These are phyloP conservation scores for Meloidogyne hapla DNA, from an alignment of 1,140 invertebrate genomes.

Conservation along the genomic window DNA sequence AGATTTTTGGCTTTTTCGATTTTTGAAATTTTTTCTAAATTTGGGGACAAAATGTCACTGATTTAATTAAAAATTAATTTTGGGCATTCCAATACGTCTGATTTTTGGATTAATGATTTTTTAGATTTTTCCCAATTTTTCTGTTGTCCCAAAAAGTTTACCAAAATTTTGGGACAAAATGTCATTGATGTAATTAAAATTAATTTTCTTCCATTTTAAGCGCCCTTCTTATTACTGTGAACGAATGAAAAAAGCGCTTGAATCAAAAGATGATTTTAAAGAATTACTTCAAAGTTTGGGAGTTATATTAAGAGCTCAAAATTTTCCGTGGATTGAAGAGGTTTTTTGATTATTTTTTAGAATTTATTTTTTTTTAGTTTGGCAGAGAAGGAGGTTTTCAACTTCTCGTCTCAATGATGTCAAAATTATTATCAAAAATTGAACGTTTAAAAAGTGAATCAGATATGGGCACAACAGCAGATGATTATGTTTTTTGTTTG, in stretches of 20 bases:
- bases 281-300: slow-evolving; percentile 33
- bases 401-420: slow-evolving; percentile 30
- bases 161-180: too few species aligned
- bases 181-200: background rate
- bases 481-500: slow-evolving; percentile 28
- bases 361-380: slow-evolving; percentile 31
- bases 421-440: slow-evolving; percentile 27
- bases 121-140: too few species aligned
- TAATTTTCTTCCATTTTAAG: background rate
- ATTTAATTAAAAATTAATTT: too few species aligned
- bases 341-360: slow-evolving; percentile 9
- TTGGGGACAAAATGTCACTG: too few species aligned
- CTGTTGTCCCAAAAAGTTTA: too few species aligned
- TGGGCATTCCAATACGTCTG: too few species aligned
- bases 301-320: slow-evolving; percentile 16
- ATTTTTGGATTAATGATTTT: too few species aligned
- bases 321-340: slow-evolving; percentile 33
- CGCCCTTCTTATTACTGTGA: slow-evolving; percentile 24
- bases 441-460: slow-evolving; percentile 10
- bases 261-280: slow-evolving; percentile 30
- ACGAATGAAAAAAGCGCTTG: slow-evolving; percentile 29
- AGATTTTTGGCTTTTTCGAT: too few species aligned
- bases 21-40: too few species aligned
- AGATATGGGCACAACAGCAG: slow-evolving; percentile 18
- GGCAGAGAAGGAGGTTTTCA: slow-evolving; percentile 39